These are phyloP conservation scores for Arizona elegans DNA, from an alignment of 2,113 vertebrate genomes.

Conservation along the genomic window DNA sequence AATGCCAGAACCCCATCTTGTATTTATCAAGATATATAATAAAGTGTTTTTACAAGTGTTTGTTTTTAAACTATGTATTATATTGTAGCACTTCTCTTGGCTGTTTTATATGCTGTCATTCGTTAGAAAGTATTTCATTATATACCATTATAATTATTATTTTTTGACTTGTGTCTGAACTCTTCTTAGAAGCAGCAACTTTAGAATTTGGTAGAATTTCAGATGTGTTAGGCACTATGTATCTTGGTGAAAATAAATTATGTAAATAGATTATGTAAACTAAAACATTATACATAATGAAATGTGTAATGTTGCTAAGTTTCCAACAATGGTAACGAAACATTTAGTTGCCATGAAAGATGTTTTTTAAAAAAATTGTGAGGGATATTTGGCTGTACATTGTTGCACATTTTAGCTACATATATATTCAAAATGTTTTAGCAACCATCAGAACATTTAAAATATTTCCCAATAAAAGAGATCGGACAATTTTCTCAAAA, in stretches of 20 bases:
- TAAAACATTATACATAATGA: background rate
- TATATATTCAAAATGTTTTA: conserved; percentile 33
- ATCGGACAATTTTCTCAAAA: conserved; percentile 26
- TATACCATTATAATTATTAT: background rate
- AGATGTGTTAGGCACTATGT: background rate
- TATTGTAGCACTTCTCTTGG: background rate
- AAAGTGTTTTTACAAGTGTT: background rate
- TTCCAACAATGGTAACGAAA: background rate
- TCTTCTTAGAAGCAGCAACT: background rate
- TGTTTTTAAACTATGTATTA: background rate
- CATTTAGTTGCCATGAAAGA: background rate
- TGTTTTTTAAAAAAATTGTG: background rate
- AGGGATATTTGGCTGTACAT: background rate
- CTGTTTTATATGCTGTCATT: background rate
- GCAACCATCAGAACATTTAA: conserved; percentile 41
- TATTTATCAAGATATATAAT: background rate
- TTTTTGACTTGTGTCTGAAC: background rate
- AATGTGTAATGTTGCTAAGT: background rate
- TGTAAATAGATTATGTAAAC: background rate
- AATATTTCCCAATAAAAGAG: background rate
- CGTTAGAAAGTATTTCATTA: background rate
- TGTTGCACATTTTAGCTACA: background rate
- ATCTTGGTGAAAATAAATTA: background rate
- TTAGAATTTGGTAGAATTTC: background rate
- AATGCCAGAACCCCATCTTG: background rate